Percentiles rank a stretch among this genome's conserved stretches.
phyloP scores from a whole-genome alignment of 2,113 vertebrate genomes.

The Tyto alba region DNA sequence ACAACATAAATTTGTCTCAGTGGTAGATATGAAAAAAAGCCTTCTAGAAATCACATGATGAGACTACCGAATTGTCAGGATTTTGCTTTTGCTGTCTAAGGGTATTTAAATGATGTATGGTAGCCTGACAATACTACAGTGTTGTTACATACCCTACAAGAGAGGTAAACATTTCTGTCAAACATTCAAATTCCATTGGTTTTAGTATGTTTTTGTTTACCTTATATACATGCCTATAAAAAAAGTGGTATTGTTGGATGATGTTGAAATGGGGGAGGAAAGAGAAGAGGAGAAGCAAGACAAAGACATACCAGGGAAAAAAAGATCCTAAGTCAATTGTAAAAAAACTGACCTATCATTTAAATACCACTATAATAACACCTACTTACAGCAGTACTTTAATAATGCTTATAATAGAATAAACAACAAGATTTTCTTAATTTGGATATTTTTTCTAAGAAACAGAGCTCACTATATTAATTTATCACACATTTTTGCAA shows the following conservation, averaged over 20 bases:
- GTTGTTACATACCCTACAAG: not conserved
- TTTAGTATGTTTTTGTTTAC: conserved; percentile 10
- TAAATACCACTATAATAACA: not conserved
- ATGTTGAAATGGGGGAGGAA: not conserved
- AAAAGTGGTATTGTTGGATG: not conserved
- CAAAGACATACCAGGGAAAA: not conserved
- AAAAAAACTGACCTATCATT: not conserved
- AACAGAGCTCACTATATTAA: not conserved
- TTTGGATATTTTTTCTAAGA: not conserved
- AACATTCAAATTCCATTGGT: conserved; percentile 18
- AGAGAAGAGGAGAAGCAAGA: not conserved
- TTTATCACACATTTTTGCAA: not conserved
- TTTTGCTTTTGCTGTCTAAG: conserved; percentile 36
- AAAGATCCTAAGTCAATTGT: not conserved
- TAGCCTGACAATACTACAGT: conserved; percentile 13
- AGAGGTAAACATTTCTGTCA: conserved; percentile 33
- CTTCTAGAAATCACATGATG: conserved; percentile 49
- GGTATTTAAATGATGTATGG: conserved; percentile 42
- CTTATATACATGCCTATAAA: not conserved
- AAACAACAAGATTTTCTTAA: not conserved
- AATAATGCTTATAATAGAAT: not conserved
- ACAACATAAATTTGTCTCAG: conserved; percentile 61
- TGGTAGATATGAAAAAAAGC: conserved; percentile 51
- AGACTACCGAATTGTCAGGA: conserved; percentile 28
- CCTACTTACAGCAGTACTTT: not conserved